phyloP scores from a whole-genome alignment of 1,140 invertebrate genomes.

The Aphis craccivora region DNA sequence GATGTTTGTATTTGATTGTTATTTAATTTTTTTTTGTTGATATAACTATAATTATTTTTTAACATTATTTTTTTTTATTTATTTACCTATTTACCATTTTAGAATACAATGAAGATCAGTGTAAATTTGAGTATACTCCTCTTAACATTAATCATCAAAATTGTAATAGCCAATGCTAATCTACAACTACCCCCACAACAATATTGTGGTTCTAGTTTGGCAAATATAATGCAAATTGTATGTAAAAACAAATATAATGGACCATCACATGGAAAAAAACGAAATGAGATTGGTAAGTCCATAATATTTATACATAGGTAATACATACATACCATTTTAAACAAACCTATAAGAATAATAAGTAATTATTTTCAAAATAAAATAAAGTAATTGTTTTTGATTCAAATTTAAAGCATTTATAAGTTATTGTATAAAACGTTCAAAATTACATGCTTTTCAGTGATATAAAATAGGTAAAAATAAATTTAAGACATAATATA shows the following conservation, averaged over 20 bases:
- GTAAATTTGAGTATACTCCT: not conserved
- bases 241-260: constrained; percentile 13
- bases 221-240: constrained; percentile 21
- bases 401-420: not conserved
- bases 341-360: not conserved
- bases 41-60: not conserved
- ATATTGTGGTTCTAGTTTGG: constrained; percentile 44
- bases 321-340: not conserved
- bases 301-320: not conserved
- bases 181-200: not conserved
- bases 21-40: not conserved
- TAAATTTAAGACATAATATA: not conserved
- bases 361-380: not conserved
- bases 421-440: not conserved
- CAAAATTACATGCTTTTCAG: not conserved
- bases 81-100: not conserved
- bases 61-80: not conserved
- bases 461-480: not conserved
- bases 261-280: not conserved
- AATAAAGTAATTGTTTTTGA: not conserved
- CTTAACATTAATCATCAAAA: not conserved
- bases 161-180: not conserved
- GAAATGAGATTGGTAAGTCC: constrained; percentile 16
- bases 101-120: constrained; percentile 47
- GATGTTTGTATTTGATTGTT: not conserved